A percentile compares a stretch with the other conserved stretches of the same genome.
phyloP scores from a whole-genome alignment of 2,888 invertebrate genomes.

The Nephrotoma guestfalica region DNA sequence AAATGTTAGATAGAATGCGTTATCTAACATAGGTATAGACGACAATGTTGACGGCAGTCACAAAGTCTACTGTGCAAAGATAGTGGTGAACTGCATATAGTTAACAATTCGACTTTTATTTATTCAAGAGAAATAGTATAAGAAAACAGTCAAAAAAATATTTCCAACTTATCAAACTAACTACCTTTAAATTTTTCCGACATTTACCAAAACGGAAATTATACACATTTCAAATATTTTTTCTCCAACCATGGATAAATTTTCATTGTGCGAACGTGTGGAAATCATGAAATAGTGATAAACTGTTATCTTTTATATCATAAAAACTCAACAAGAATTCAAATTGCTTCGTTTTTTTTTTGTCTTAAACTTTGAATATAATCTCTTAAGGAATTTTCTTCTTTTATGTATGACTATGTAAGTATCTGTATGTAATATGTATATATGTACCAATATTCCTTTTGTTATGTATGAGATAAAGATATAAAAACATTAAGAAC shows the following conservation, averaged over 20 bases:
- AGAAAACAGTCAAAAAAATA: background rate
- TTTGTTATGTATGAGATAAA: background rate
- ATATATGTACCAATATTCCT: background rate
- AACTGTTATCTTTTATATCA: slow-evolving; percentile 3
- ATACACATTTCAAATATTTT: background rate
- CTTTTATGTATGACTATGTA: background rate
- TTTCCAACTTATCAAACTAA: background rate
- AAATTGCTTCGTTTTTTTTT: background rate
- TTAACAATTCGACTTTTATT: background rate
- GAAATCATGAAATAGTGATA: slow-evolving; percentile 6
- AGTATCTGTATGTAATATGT: background rate
- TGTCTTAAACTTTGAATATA: background rate
- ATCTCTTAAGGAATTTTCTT: background rate
- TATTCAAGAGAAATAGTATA: background rate
- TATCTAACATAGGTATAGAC: too few relatives aligned
- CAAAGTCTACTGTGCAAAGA: too few relatives aligned
- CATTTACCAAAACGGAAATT: background rate
- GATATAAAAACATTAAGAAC: background rate
- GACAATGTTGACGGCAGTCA: too few relatives aligned
- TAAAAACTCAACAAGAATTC: slow-evolving; percentile 3
- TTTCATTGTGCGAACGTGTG: slow-evolving; percentile 5
- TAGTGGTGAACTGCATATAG: too few relatives aligned
- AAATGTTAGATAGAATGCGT: too few relatives aligned
- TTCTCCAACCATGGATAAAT: background rate
- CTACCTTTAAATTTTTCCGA: background rate